phyloP scores from a whole-genome alignment of 1,140 invertebrate genomes.

The Formica exsecta region DNA sequence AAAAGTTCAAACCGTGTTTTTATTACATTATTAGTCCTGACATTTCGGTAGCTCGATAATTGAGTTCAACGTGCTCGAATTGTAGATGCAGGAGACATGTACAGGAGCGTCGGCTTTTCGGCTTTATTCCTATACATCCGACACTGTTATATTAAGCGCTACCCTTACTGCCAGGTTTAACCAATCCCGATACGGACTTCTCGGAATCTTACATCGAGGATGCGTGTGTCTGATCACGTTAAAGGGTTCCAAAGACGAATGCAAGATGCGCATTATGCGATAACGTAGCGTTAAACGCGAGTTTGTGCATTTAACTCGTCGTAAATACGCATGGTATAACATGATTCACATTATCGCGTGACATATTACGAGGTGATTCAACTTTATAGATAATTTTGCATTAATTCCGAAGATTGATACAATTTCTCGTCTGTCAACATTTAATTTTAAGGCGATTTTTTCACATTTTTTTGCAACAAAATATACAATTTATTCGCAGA shows the following conservation, averaged over 20 bases:
- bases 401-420: background rate
- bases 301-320: background rate
- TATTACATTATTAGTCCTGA: background rate
- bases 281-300: background rate
- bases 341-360: slow-evolving; percentile 23
- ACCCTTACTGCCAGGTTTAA: slow-evolving; percentile 66
- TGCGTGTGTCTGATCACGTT: slow-evolving; percentile 34
- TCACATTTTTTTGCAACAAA: background rate
- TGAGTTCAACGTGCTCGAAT: slow-evolving; percentile 13
- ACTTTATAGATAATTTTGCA: background rate
- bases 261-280: slow-evolving; percentile 33
- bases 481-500: no score
- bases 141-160: slow-evolving; percentile 70
- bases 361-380: slow-evolving; percentile 16
- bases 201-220: slow-evolving; percentile 62
- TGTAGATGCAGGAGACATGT: background rate
- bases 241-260: slow-evolving; percentile 14
- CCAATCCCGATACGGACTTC: slow-evolving; percentile 67
- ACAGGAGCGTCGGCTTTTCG: slow-evolving; percentile 39
- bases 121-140: slow-evolving; percentile 54
- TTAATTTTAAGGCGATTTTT: background rate
- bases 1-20: background rate
- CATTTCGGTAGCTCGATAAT: background rate
- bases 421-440: background rate
- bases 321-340: background rate